phyloP scores from a whole-genome alignment of 2,797 vertebrate genomes.

The Halcyon badia region DNA sequence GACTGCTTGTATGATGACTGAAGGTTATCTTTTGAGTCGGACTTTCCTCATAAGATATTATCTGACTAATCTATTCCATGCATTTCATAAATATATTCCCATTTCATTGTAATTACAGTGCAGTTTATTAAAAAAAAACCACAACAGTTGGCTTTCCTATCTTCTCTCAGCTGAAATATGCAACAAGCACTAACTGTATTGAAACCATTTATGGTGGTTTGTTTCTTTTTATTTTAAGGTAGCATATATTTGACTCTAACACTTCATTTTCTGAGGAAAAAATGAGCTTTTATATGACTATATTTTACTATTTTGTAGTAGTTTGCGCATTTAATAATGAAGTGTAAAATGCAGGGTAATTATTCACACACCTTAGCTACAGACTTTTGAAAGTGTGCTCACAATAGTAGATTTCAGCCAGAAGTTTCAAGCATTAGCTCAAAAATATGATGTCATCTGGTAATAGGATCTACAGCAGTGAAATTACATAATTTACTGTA shows the following conservation, averaged over 20 bases:
- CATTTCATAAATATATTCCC: neutral
- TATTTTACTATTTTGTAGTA: neutral
- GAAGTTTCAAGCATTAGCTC: neutral
- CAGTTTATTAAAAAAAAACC: neutral
- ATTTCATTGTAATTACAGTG: neutral
- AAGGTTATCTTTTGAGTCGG: neutral
- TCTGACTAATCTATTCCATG: neutral
- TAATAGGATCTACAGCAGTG: slow-evolving; percentile 16
- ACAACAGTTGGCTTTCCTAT: neutral
- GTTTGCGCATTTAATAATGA: neutral
- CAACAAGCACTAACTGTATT: neutral
- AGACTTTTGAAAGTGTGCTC: neutral
- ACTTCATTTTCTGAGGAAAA: neutral
- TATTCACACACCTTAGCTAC: neutral
- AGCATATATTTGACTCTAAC: neutral
- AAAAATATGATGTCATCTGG: slow-evolving; percentile 31
- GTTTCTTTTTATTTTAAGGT: neutral
- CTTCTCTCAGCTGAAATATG: neutral
- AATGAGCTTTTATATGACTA: neutral
- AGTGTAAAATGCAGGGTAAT: neutral
- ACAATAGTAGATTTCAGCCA: slow-evolving; percentile 2
- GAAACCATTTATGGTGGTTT: neutral
- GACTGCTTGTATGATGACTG: neutral
- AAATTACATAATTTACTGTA: slow-evolving; percentile 44
- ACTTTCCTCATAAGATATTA: neutral